Base-by-base conservation (phyloP, 1,140 invertebrate genomes). In the Papilio polyxenes region DNA sequence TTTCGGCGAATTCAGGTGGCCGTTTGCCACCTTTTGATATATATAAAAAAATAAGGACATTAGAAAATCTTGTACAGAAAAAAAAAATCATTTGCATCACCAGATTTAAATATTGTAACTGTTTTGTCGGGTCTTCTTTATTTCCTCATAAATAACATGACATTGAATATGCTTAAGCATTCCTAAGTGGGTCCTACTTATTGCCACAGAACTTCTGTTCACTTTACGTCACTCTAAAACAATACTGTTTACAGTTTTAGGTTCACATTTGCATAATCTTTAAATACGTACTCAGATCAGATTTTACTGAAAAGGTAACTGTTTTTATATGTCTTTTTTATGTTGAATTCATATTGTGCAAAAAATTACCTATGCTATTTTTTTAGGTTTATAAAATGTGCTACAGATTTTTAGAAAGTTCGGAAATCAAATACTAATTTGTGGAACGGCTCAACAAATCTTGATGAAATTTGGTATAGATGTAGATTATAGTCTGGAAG, bases 131-230 rank as follows among this genome's bases (percentile, higher is more conserved):
- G 59, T 62, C 6, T 20, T 6, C 15, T 62, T 62, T 62, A 62
- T 62, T 62, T 62, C n/a, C 59, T 62, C 59, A 10, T 62, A 62
- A 62, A 62, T 62, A 59, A 59, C 15, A 23, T 59, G n/a, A 53
- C 17, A 17, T 62, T 62, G 59, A 62, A 62, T 8, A 62, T 62
- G n/a, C 59, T 17, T 62, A 20, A 23, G 59, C n/a, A 62, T 62
- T 8, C n/a, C 7, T 20, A 62, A 62, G 59, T 20, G 7, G 59
- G 59, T 20, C 59, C 17, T 53, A 53, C 51, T 62, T 62, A 62
- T 20, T 20, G 59, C n/a, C 6, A 9, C n/a, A 62, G 6, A 62
- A 3, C 56, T 59, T 62, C 59, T 8, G 59, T 62, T 62, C 17
- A 62, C 17, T 62, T 2, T 23, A 62, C n/a, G 53, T 56, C 23